Conservation (phyloP, 2,888 invertebrate genomes). For the Meiosimyza platycephala region DNA sequence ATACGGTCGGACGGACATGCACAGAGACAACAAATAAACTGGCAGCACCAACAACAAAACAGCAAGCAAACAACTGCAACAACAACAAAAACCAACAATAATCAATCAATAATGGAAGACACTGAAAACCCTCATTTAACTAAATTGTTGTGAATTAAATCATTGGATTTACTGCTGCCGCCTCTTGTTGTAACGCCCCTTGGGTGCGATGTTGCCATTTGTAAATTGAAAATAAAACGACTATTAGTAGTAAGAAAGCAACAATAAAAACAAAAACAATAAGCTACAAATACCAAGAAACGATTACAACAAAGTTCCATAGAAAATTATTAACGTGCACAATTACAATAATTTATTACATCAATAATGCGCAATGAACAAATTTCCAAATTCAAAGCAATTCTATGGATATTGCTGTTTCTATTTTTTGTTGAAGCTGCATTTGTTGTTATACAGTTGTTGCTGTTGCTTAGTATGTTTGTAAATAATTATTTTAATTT, state of each 20-base stretch:
- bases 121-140: conserved; percentile 17
- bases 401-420: not conserved
- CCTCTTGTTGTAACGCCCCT: conserved; percentile 1
- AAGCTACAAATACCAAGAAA: not conserved
- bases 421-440: not conserved
- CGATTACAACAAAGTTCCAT: conserved; percentile 9
- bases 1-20: not conserved
- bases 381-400: conserved; percentile 16
- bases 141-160: conserved; percentile 29
- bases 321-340: conserved; percentile 38
- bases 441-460: not conserved
- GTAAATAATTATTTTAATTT: not conserved
- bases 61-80: not conserved
- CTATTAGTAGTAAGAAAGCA: conserved; percentile 9
- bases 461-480: not conserved
- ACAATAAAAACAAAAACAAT: conserved; percentile 16
- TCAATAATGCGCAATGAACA: conserved; percentile 23
- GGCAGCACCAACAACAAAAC: not conserved
- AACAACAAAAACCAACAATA: conserved; percentile 8
- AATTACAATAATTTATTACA: conserved; percentile 41
- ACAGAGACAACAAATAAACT: not conserved
- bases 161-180: conserved; percentile 10
- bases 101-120: conserved; percentile 5
- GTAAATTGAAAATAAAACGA: conserved; percentile 19
- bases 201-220: conserved; percentile 3